Percentiles rank a stretch among this genome's conserved stretches.
Evolutionary conservation across 2,113 vertebrate species (phyloP).

Genomic region (Aptenodytes patagonicus): DNA sequence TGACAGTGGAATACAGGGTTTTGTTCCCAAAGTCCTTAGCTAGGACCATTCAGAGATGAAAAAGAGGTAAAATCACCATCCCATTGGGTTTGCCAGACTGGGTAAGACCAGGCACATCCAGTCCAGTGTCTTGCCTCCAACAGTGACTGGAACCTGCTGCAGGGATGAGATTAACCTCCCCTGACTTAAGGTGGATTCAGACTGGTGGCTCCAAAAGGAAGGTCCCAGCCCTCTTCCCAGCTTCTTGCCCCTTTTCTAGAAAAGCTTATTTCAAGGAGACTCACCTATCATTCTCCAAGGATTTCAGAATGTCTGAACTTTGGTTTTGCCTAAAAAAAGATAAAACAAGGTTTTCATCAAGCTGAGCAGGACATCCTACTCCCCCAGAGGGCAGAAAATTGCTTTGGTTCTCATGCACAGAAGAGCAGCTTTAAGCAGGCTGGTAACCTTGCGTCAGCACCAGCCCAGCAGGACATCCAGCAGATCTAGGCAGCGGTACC

Average conservation of each 20-base stretch:
- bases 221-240: neutral
- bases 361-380: neutral
- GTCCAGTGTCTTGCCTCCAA: neutral
- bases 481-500: neutral
- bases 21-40: neutral
- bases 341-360: neutral
- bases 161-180: neutral
- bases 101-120: neutral
- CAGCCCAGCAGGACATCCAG: neutral
- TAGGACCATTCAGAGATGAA: neutral
- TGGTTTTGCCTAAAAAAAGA: constrained; percentile 82
- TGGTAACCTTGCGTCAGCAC: neutral
- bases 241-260: neutral
- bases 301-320: constrained; percentile 87
- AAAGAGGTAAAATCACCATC: neutral
- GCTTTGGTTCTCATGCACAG: neutral
- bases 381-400: neutral
- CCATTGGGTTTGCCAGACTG: neutral
- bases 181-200: neutral
- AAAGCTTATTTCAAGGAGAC: neutral
- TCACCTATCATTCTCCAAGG: constrained; percentile 92
- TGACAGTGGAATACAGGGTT: neutral
- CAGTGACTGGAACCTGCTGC: neutral
- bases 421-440: neutral
- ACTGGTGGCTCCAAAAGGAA: neutral